Percentiles rank a stretch among this genome's conserved stretches.
Conservation (phyloP, 2,888 invertebrate species). For the Trichopoda pennipes region DNA sequence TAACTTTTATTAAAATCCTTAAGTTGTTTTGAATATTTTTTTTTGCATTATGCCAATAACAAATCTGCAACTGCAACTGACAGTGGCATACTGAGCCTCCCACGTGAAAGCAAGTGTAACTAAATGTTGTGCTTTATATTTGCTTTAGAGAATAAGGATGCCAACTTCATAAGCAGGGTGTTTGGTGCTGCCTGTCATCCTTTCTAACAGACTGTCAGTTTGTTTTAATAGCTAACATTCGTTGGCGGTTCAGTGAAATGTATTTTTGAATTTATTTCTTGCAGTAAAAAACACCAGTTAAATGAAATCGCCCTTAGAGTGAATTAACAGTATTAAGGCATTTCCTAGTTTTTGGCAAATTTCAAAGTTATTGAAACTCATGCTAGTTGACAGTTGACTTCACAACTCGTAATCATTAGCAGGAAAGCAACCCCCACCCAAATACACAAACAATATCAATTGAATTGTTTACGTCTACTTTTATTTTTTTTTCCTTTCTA, state of each 20-base stretch:
- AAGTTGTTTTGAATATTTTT: not conserved
- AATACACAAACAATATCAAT: constrained; percentile 33
- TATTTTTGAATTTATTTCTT: constrained; percentile 29
- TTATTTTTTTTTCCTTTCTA: constrained; percentile 36
- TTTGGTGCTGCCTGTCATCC: constrained; percentile 31
- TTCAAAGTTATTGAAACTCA: constrained; percentile 66
- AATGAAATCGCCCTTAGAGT: constrained; percentile 50
- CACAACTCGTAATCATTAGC: constrained; percentile 57
- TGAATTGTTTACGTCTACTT: constrained; percentile 52
- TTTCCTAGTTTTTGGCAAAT: constrained; percentile 58
- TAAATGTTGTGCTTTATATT: not conserved
- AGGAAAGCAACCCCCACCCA: constrained; percentile 21
- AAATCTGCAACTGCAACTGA: constrained; percentile 27
- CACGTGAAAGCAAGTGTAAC: constrained; percentile 22
- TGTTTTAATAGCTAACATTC: constrained; percentile 30
- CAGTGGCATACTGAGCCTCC: constrained; percentile 21
- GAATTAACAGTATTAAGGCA: constrained; percentile 62
- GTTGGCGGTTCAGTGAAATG: constrained; percentile 49
- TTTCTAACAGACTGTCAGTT: constrained; percentile 46
- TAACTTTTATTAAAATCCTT: too few species aligned
- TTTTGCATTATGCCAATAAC: constrained; percentile 1
- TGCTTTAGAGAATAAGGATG: constrained; percentile 52
- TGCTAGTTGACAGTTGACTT: constrained; percentile 67
- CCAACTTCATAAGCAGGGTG: constrained; percentile 42
- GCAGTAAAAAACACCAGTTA: constrained; percentile 37